Evolutionary conservation across 2,888 invertebrate genomes (phyloP), one percentile per base, ranked within the genome.

Genomic region (Anoplius nigerrimus): DNA sequence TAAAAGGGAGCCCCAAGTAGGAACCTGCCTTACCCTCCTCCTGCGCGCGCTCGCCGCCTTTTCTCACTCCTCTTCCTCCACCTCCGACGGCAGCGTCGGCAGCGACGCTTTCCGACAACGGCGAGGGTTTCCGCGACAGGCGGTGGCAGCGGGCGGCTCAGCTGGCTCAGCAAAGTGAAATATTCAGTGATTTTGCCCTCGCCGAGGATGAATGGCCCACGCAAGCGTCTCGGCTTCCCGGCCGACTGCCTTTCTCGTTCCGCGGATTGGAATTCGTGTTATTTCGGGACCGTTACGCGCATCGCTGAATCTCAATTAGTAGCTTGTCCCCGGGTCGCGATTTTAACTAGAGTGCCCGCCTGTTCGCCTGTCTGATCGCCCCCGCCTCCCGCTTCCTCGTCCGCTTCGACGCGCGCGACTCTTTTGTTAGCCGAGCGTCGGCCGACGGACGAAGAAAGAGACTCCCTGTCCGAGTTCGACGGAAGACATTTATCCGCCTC

Each of bases 231-330:
- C 72, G 71, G 66, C 70, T 72, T 72, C 66, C 71, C 48, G 48
- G 48, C 48, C 64, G 63, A 27, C n/a, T n/a, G n/a, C n/a, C 34
- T 34, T 34, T 34, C 67, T 66, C 77, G 70, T 75, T 75, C 58
- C 78, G 48, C 80, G 79, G 84, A 87, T 87, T 84, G 87, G 87
- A 86, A 87, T 88, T 82, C 84, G 81, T 86, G 87, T 86, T 87
- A 87, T 86, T 87, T 84, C 84, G 80, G 79, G 65, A 70, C 83
- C 85, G 84, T 87, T 87, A 86, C 84, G 83, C 80, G 82, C 81
- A 77, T 82, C 85, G 84, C 82, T 86, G 86, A 86, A 86, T 87
- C 87, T 86, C 86, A 87, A 87, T 88, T 87, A 87, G 87, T 77
- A 84, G 80, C 76, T 79, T 73, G 80, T 82, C 78, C 6, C 11